Base-by-base conservation (phyloP, 2,888 invertebrate genomes). In the Dolichopus griseipennis region DNA sequence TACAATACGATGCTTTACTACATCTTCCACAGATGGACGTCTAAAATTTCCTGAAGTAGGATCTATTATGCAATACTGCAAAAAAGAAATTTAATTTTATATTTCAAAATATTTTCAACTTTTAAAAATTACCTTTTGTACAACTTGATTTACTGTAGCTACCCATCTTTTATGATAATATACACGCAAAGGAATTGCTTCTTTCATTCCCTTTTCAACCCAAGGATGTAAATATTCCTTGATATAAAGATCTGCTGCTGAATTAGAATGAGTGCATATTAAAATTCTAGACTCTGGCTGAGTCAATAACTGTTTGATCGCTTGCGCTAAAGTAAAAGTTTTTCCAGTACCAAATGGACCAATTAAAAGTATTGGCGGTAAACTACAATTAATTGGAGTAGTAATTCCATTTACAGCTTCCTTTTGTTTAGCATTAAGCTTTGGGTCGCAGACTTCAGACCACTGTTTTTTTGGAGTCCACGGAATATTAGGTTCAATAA, bases 321-420 rank as follows among this genome's bases (percentile, higher is more conserved):
- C 90, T 73, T 87, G 87, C 0, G 92, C 92, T 73, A 93, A 81
- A 0, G 93, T 92, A 75, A 89, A 92, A 0, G 93, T 93, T 77
- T 93, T 93, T 0, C 93, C 93, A 0, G 93, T 93, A n/a, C 93
- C 93, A 79, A 90, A 93, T 0, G 93, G 92, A 1, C 91, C 89
- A 66, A 91, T 88, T 9, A 91, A 83, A 65, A 91, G 79, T 69
- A 91, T 87, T 0, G 91, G 91, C 0, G 91, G 90, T 66, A 90
- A 76, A 68, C 84, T 83, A 21, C 86, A 82, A 68, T 83, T 83
- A 21, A 84, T 78, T 0, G 89, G 85, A 10, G 90, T 86, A 20
- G 91, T 89, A 70, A 93, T 92, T 8, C 90, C 88, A 67, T 88
- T 85, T 1, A 93, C 86, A 0, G 92, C 92, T 76, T 91, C 90